A percentile compares a stretch with the other conserved stretches of the same genome.
phyloP scores from a whole-genome alignment of 1,140 invertebrate genomes.

The Scaptodrosophila lebanonensis region DNA sequence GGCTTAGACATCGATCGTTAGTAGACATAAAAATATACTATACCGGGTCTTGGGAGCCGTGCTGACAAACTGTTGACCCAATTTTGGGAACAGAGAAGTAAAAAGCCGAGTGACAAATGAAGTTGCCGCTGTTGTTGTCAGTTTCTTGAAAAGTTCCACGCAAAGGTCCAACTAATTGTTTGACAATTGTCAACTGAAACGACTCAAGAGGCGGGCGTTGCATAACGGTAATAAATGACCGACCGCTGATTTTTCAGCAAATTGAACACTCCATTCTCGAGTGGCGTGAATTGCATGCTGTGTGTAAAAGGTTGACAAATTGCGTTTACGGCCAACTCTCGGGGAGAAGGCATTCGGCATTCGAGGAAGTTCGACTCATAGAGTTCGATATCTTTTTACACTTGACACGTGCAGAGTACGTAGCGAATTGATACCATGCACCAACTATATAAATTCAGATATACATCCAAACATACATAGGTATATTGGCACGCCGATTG shows the following conservation, averaged over 20 bases:
- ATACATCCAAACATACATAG: constrained; percentile 12
- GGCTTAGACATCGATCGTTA: constrained; percentile 49
- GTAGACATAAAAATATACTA: no score
- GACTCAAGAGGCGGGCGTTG: constrained; percentile 10
- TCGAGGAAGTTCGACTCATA: constrained; percentile 22
- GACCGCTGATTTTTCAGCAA: constrained; percentile 32
- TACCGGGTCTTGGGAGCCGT: neutral
- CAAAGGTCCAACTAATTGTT: no score
- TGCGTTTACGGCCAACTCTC: no score
- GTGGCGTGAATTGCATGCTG: no score
- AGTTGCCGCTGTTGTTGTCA: neutral
- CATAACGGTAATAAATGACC: constrained; percentile 38
- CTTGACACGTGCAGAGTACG: constrained; percentile 41
- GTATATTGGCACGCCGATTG: constrained; percentile 11
- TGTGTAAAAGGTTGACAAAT: constrained; percentile 28
- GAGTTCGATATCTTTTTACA: constrained; percentile 29
- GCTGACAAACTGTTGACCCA: constrained; percentile 53
- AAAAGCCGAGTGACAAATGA: constrained; percentile 19
- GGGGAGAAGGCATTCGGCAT: neutral
- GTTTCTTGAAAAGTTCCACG: no score
- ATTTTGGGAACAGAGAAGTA: constrained; percentile 11
- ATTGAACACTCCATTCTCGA: no score
- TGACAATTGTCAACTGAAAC: no score
- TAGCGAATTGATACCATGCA: constrained; percentile 20
- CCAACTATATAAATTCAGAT: no score